phyloP scores from a whole-genome alignment of 2,888 invertebrate species.

The Diplazon laetatorius region DNA sequence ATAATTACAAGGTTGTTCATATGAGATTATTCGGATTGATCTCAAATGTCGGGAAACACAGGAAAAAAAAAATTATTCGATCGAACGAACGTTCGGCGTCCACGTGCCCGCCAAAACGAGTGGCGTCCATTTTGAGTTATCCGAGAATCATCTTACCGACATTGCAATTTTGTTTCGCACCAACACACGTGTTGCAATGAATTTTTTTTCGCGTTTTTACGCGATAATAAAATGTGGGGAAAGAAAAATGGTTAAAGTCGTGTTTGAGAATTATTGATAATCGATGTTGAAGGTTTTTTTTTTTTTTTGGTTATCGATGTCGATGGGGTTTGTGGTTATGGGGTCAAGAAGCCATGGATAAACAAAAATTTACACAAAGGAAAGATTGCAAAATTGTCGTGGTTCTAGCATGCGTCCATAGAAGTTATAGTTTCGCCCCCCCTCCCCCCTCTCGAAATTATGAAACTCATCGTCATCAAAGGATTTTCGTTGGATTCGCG shows the following conservation, averaged over 20 bases:
- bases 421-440: background rate
- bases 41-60: slow-evolving; percentile 11
- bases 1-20: slow-evolving; percentile 75
- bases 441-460: background rate
- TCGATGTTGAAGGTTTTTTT: background rate
- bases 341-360: background rate
- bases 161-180: slow-evolving; percentile 40
- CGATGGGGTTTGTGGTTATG: slow-evolving; percentile 4
- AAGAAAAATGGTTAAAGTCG: background rate
- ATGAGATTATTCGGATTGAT: slow-evolving; percentile 49
- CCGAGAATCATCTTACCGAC: slow-evolving; percentile 46
- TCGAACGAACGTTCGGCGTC: slow-evolving; percentile 60
- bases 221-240: slow-evolving; percentile 1
- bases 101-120: slow-evolving; percentile 81
- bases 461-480: no score
- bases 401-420: slow-evolving; percentile 38
- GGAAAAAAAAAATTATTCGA: slow-evolving; percentile 36
- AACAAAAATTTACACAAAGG: background rate
- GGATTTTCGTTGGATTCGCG: no score
- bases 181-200: slow-evolving; percentile 44
- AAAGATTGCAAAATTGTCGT: slow-evolving; percentile 32
- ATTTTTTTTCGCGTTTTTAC: slow-evolving; percentile 12
- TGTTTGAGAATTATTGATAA: background rate
- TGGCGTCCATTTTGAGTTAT: slow-evolving; percentile 74
- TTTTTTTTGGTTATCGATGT: background rate